Percentiles rank a stretch among this genome's conserved stretches.
Evolutionary conservation across 2,888 invertebrate genomes (phyloP).

Genomic region (Sepiola atlantica): DNA sequence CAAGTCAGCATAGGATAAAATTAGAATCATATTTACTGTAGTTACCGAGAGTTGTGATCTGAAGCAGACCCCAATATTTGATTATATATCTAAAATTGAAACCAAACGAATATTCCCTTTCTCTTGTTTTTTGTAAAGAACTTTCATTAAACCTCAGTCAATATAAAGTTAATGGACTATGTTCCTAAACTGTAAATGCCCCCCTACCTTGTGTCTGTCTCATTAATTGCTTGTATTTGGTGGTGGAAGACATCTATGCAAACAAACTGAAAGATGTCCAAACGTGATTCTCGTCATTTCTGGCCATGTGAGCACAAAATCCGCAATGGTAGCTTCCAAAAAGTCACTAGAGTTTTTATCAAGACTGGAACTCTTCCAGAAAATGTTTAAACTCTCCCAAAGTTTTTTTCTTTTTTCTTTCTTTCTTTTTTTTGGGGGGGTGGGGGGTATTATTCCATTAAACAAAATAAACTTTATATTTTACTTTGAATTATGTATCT

Average conservation of each 20-base stretch:
- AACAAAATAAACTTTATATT: background rate
- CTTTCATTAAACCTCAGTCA: background rate
- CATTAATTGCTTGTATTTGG: slow-evolving; percentile 16
- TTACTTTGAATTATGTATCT: background rate
- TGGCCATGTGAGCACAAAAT: background rate
- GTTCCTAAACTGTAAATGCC: background rate
- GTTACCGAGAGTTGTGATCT: no score
- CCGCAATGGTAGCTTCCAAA: background rate
- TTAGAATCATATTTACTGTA: no score
- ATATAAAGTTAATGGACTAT: background rate
- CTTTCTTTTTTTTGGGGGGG: no score
- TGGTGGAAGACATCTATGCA: background rate
- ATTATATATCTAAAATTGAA: background rate
- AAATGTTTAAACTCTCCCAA: background rate
- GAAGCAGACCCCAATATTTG: background rate
- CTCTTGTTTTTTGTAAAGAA: background rate
- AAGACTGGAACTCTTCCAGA: background rate
- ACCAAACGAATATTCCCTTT: background rate
- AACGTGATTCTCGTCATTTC: background rate
- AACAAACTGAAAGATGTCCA: slow-evolving; percentile 18
- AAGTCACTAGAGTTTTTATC: background rate
- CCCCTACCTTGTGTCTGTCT: background rate
- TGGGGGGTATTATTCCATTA: background rate
- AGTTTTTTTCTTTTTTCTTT: background rate
- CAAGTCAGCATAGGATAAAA: no score